A percentile compares a stretch with the other conserved stretches of the same genome.
Conservation (phyloP, 2,797 vertebrate genomes). For the Macropus fuliginosus region DNA sequence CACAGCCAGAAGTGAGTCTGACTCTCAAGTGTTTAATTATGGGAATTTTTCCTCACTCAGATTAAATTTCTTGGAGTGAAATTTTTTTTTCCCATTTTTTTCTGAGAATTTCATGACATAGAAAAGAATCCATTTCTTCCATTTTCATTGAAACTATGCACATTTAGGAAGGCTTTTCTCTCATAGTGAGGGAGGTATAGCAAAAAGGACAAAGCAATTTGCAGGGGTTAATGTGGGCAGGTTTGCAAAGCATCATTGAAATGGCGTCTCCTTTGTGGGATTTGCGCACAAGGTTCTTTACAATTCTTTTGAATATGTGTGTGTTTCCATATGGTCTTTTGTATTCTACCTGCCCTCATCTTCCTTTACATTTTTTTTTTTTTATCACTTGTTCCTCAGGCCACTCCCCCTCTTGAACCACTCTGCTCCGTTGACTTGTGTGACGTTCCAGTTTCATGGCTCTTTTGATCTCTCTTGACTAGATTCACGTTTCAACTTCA, state of each 20-base stretch:
- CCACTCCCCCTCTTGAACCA: not conserved
- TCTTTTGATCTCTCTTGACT: not conserved
- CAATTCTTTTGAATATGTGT: not conserved
- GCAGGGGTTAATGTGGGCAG: not conserved
- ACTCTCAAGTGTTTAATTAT: not conserved
- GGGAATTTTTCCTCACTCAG: not conserved
- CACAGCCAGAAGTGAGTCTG: not conserved
- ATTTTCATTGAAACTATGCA: not conserved
- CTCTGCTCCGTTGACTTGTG: not conserved
- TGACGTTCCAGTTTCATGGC: not conserved
- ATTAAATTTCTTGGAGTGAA: not conserved
- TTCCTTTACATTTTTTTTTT: not conserved
- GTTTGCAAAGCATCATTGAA: not conserved
- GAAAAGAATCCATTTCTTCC: not conserved
- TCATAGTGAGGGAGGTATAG: not conserved
- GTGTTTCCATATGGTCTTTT: not conserved
- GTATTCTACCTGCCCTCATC: not conserved
- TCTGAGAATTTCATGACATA: not conserved
- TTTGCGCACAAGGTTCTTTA: not conserved
- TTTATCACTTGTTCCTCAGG: not conserved
- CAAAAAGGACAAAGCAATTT: not conserved
- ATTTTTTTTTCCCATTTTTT: not conserved
- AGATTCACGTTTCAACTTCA: not conserved
- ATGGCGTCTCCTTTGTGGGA: not conserved
- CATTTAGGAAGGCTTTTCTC: not conserved